Evolutionary conservation across 2,113 vertebrate species (phyloP).

Genomic region (Mirounga angustirostris): DNA sequence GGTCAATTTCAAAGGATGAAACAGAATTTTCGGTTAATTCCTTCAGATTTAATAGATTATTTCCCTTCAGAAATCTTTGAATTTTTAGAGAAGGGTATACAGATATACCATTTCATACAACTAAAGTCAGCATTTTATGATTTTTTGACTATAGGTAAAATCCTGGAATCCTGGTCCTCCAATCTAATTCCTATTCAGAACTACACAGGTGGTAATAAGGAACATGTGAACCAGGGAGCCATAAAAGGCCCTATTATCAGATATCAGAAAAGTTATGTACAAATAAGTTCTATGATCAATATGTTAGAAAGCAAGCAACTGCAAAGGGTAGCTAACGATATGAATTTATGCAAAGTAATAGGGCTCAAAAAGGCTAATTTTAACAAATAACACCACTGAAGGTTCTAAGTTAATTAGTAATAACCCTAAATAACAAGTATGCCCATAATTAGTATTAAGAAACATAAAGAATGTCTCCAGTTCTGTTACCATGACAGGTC

Average conservation of each 20-base stretch:
- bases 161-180: neutral
- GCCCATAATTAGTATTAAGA: neutral
- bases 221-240: neutral
- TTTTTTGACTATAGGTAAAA: neutral
- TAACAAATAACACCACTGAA: slow-evolving; percentile 48
- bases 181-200: neutral
- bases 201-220: neutral
- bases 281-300: neutral
- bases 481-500: neutral
- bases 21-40: slow-evolving; percentile 22
- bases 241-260: neutral
- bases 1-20: slow-evolving; percentile 48
- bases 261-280: neutral
- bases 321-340: neutral
- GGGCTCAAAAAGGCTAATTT: slow-evolving; percentile 36
- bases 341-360: neutral
- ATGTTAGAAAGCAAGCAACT: neutral
- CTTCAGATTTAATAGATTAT: slow-evolving; percentile 45
- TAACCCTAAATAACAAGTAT: slow-evolving; percentile 36
- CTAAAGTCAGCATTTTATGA: neutral
- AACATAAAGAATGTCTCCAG: neutral
- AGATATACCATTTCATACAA: neutral
- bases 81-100: neutral
- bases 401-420: slow-evolving; percentile 20
- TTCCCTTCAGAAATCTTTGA: slow-evolving; percentile 22